Conservation (phyloP, 2,888 invertebrate genomes). For the Ectemnius continuus region DNA sequence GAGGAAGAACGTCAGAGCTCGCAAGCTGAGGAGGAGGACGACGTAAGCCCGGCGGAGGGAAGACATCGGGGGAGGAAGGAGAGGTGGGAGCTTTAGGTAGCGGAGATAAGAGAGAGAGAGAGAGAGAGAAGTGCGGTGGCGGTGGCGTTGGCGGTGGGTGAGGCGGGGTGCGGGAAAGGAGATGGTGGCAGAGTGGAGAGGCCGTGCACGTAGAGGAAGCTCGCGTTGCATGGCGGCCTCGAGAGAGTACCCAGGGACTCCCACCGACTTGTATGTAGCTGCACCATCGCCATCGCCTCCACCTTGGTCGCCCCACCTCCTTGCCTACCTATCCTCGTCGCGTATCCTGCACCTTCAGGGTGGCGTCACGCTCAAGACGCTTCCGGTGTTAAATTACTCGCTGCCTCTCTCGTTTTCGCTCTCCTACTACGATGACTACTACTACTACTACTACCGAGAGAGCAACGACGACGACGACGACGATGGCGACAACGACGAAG, state of each 20-base stretch:
- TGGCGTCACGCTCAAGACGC: constrained; percentile 78
- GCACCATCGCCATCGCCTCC: constrained; percentile 63
- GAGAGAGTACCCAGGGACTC: constrained; percentile 64
- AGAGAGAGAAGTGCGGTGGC: neutral
- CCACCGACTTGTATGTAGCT: constrained; percentile 56
- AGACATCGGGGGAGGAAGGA: neutral
- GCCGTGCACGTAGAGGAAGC: constrained; percentile 53
- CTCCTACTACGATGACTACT: constrained; percentile 37
- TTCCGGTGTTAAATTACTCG: constrained; percentile 78
- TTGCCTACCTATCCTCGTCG: constrained; percentile 64
- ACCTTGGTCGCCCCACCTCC: constrained; percentile 62
- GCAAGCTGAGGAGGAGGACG: constrained; percentile 11
- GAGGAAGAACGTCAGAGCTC: constrained; percentile 3
- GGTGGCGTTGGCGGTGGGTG: neutral
- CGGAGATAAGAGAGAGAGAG: neutral
- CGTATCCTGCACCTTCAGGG: constrained; percentile 78
- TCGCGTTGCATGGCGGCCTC: constrained; percentile 71
- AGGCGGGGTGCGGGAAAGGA: constrained; percentile 38
- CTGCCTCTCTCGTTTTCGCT: constrained; percentile 58
- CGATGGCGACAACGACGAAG: no score
- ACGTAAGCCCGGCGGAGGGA: neutral
- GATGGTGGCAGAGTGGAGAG: constrained; percentile 39
- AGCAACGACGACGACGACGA: no score
- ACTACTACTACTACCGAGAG: no score
- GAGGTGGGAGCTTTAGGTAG: neutral